Conservation (phyloP, 2,797 vertebrate species). For the Chlorospingus semifuscus region DNA sequence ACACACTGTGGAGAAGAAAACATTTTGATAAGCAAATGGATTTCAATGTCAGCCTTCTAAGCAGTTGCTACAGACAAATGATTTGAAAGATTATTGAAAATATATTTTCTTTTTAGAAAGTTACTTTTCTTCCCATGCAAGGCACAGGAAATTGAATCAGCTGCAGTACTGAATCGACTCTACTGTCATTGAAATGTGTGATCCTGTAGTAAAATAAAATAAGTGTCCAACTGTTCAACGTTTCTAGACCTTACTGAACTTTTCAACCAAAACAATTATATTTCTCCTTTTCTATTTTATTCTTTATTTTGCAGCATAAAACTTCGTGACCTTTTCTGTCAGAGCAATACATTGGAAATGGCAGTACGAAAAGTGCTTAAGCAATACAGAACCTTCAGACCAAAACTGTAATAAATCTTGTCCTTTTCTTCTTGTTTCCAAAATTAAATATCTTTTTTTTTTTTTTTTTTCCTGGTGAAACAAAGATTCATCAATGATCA, state of each 20-base stretch:
- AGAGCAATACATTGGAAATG: conserved; percentile 23
- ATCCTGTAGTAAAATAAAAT: neutral
- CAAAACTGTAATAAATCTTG: neutral
- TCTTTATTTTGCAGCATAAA: conserved; percentile 45
- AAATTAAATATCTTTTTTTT: neutral
- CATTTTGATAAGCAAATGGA: conserved; percentile 47
- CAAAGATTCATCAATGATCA: neutral
- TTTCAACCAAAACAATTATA: conserved; percentile 42
- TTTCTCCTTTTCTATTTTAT: conserved; percentile 27
- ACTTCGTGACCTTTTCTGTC: conserved; percentile 52
- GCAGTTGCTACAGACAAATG: conserved; percentile 1
- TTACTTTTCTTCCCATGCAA: neutral
- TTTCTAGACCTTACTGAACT: conserved; percentile 2
- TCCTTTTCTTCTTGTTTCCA: neutral
- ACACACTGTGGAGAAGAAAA: conserved; percentile 11
- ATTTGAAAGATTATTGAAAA: conserved; percentile 29
- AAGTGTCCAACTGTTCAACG: neutral
- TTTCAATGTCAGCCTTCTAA: conserved; percentile 12
- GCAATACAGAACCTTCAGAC: neutral
- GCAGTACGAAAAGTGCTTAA: conserved; percentile 17
- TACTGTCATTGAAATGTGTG: neutral
- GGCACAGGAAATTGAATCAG: neutral
- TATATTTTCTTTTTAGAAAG: neutral
- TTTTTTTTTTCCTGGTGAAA: neutral
- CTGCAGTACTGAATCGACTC: neutral